Base-by-base conservation (phyloP, 2,888 invertebrate species). In the Hedya salicella region DNA sequence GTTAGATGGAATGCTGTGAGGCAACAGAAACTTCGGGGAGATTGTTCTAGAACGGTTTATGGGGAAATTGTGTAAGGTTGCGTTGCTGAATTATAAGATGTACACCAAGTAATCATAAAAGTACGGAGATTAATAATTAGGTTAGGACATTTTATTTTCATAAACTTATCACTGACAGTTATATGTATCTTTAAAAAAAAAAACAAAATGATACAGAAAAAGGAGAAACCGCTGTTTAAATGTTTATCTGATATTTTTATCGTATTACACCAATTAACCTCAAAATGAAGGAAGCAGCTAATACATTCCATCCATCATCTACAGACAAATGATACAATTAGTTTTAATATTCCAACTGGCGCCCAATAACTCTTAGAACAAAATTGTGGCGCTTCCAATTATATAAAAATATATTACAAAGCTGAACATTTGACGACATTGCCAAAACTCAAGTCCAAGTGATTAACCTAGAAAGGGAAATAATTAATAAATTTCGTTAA, bases 1-100 rank as follows among this genome's bases (percentile, higher is more conserved):
- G 86, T 80, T 78, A 88, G 79, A 73, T 79, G 88, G 90, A 90
- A 90, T 90, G 90, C 82, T 83, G 88, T 68, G 59, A 56, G 46
- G 53, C 52, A 57, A 67, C 50, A 25, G 17, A 49, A 63, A 49
- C 46, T 64, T 49, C 14, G 46, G 57, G 19, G 13, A 49, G 40
- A 49, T 63, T 49, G 56, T 59, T 50, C 52, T 52, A 46, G 52
- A 36, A 61, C 42, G 36, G 30, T 21, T 60, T 48, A 49, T 48
- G 59, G 17, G 16, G 44, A 60, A 60, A 21, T 60, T 36, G 16
- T 19, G 32, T 19, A 14, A 16, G 14, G 16, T 42, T 16, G 32
- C 4, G 11, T 30, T 44, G 32, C 32, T 46, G 32, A 11, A 19
- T 53, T 39, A 4, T 25, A 36, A 36, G 9, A 9, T 36, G 36